Evolutionary conservation across 2,888 invertebrate genomes (phyloP).

Genomic region (Aethes cnicana): DNA sequence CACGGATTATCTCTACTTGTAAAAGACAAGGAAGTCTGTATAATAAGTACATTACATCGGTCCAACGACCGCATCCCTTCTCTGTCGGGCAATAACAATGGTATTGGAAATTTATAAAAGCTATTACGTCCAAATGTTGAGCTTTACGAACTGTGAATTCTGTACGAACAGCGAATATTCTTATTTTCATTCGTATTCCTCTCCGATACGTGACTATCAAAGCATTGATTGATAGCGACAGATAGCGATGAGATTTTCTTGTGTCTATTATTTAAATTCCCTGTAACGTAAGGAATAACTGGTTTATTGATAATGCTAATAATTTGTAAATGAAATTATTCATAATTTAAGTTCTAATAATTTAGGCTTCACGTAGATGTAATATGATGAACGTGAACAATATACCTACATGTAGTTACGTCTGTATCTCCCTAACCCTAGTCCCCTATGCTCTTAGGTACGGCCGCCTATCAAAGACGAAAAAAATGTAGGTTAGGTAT

Average conservation of each 20-base stretch:
- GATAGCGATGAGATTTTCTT: conserved; percentile 1
- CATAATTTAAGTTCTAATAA: too few relatives aligned
- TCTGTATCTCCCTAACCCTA: too few relatives aligned
- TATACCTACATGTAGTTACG: too few relatives aligned
- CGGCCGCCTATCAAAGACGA: too few relatives aligned
- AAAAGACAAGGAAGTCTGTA: conserved; percentile 52
- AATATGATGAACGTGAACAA: too few relatives aligned
- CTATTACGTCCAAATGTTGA: conserved; percentile 52
- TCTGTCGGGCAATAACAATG: conserved; percentile 57
- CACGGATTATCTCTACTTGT: conserved; percentile 48
- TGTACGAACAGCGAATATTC: conserved; percentile 26
- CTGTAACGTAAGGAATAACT: too few relatives aligned
- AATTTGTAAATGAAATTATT: too few relatives aligned
- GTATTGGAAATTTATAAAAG: conserved; percentile 59
- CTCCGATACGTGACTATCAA: conserved; percentile 21
- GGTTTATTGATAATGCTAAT: too few relatives aligned
- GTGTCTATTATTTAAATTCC: too few relatives aligned
- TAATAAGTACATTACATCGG: conserved; percentile 62
- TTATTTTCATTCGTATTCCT: conserved; percentile 24
- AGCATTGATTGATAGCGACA: conserved; percentile 29
- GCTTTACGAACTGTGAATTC: conserved; percentile 62
- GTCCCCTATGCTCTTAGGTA: too few relatives aligned
- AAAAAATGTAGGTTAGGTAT: too few relatives aligned
- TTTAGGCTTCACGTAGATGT: too few relatives aligned
- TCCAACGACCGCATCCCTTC: conserved; percentile 56